Percentiles rank a stretch among this genome's conserved stretches.
phyloP scores from a whole-genome alignment of 1,140 invertebrate species.

The Charaxes varanes region DNA sequence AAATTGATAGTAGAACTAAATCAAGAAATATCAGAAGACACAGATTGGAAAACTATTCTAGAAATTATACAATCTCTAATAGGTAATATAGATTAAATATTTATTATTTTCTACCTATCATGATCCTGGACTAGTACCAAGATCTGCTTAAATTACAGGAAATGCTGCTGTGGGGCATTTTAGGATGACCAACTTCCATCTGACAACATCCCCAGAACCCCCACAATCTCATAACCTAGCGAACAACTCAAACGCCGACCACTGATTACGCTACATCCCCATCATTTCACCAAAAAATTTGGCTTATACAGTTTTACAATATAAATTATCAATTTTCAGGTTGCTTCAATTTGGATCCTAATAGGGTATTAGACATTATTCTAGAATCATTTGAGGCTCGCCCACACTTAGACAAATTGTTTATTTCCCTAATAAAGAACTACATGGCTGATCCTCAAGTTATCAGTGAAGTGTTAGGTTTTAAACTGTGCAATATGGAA shows the following conservation, averaged over 20 bases:
- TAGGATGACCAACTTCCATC: too few species aligned
- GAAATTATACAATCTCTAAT: conserved; percentile 95
- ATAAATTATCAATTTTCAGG: conserved; percentile 76
- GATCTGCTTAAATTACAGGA: too few species aligned
- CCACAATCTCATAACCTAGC: too few species aligned
- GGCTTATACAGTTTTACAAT: too few species aligned
- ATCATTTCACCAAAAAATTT: too few species aligned
- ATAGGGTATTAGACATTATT: conserved; percentile 96
- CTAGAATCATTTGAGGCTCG: conserved; percentile 97
- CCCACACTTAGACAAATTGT: conserved; percentile 83
- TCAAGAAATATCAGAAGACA: conserved; percentile 84
- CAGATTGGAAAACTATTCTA: conserved; percentile 78
- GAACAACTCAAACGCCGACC: too few species aligned
- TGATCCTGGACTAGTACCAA: too few species aligned
- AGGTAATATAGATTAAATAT: conserved; percentile 74
- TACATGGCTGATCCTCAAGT: conserved; percentile 86
- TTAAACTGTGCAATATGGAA: conserved; percentile 90
- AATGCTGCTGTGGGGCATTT: too few species aligned
- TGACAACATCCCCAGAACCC: too few species aligned
- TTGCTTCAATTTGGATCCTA: conserved; percentile 99
- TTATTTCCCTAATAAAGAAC: conserved; percentile 87
- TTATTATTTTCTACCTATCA: too few species aligned
- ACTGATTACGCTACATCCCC: too few species aligned
- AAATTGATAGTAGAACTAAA: conserved; percentile 98
- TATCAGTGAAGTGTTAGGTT: conserved; percentile 92